These are phyloP conservation scores for Noctua fimbriata DNA, from an alignment of 2,888 invertebrate species.

Conservation along the genomic window DNA sequence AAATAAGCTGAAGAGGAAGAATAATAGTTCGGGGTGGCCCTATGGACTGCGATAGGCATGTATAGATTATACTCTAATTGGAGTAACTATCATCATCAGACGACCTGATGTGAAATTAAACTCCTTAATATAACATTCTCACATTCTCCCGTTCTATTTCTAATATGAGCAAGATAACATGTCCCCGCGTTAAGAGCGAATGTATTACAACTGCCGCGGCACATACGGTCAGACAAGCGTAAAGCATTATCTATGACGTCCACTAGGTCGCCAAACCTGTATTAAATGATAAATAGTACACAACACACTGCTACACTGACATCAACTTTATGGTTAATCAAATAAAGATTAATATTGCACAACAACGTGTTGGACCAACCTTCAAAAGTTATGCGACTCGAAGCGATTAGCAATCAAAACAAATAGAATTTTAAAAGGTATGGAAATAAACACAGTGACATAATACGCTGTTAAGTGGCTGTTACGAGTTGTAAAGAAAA, in stretches of 20 bases:
- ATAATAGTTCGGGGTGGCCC: background rate
- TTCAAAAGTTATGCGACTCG: slow-evolving; percentile 73
- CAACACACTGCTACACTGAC: slow-evolving; percentile 48
- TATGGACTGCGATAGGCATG: background rate
- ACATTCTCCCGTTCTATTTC: slow-evolving; percentile 45
- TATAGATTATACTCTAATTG: background rate
- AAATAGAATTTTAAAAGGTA: slow-evolving; percentile 68
- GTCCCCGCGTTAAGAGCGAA: slow-evolving; percentile 37
- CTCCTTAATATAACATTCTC: slow-evolving; percentile 1
- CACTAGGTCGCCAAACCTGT: slow-evolving; percentile 80
- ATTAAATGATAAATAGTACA: slow-evolving; percentile 73
- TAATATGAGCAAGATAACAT: slow-evolving; percentile 25
- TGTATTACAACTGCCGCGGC: slow-evolving; percentile 48
- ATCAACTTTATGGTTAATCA: slow-evolving; percentile 54
- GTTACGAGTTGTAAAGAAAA: slow-evolving; percentile 35
- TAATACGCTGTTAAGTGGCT: slow-evolving; percentile 53
- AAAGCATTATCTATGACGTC: slow-evolving; percentile 68
- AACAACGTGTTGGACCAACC: slow-evolving; percentile 68
- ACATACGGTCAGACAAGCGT: slow-evolving; percentile 64
- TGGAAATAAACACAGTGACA: slow-evolving; percentile 62
- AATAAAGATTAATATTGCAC: slow-evolving; percentile 56
- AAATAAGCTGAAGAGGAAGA: background rate
- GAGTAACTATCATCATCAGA: background rate
- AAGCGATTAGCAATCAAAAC: slow-evolving; percentile 71
- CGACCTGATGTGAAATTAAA: background rate